A percentile compares a stretch with the other conserved stretches of the same genome.
Evolutionary conservation across 2,888 invertebrate species (phyloP).

Genomic region (Nomada lathburiana): DNA sequence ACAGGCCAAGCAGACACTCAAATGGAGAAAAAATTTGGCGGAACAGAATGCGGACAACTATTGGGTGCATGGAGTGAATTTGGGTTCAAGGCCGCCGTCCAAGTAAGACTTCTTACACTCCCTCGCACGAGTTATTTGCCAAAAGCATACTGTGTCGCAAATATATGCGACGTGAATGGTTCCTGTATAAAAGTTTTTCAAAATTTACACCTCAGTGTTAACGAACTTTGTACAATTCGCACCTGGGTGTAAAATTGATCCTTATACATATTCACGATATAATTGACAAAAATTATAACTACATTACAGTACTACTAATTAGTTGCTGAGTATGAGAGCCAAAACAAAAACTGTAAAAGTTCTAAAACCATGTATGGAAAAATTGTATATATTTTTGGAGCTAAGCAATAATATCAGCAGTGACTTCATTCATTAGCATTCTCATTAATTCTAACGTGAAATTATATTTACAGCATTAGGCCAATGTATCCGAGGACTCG

Average conservation of each 20-base stretch:
- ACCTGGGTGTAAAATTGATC: background rate
- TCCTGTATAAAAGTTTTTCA: background rate
- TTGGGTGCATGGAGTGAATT: conserved; percentile 80
- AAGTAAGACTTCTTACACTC: conserved; percentile 68
- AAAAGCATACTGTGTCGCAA: background rate
- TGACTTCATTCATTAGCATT: background rate
- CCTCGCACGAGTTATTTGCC: background rate
- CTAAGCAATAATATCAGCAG: too few relatives aligned
- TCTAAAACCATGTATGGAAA: too few relatives aligned
- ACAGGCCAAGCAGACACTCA: conserved; percentile 64
- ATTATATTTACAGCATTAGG: conserved; percentile 21
- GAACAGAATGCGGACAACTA: conserved; percentile 68
- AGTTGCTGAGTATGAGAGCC: too few relatives aligned
- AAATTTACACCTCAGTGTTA: background rate
- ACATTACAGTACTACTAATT: too few relatives aligned
- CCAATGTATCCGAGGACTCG: conserved; percentile 30
- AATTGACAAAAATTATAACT: too few relatives aligned
- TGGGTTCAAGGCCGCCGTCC: conserved; percentile 78
- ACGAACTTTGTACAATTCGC: background rate
- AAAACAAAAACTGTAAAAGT: too few relatives aligned
- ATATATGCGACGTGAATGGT: background rate
- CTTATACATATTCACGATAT: too few relatives aligned
- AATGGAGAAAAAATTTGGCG: conserved; percentile 65
- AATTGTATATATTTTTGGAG: too few relatives aligned
- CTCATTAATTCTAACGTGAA: background rate